These are phyloP conservation scores for Trinorchestia longiramus DNA, from an alignment of 1,140 invertebrate species.

Conservation along the genomic window DNA sequence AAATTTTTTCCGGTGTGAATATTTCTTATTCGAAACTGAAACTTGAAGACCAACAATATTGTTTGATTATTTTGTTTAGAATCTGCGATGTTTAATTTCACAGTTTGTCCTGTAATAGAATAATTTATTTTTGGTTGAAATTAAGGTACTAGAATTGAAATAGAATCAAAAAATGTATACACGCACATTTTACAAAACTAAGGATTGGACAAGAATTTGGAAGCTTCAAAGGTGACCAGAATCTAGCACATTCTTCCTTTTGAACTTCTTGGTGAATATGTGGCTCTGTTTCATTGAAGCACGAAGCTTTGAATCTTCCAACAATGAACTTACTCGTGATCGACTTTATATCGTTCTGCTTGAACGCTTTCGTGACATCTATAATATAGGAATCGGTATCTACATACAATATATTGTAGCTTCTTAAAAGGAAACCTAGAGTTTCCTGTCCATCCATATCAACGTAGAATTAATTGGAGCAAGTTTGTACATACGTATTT, in stretches of 20 bases:
- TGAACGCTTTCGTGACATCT: not conserved
- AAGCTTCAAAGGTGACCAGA: not conserved
- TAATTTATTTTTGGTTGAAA: too few species aligned
- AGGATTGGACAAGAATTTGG: not conserved
- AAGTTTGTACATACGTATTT: slow-evolving; percentile 24
- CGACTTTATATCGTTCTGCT: not conserved
- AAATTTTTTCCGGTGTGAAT: too few species aligned
- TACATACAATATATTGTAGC: not conserved
- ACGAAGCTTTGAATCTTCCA: not conserved
- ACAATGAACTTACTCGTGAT: not conserved
- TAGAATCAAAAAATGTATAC: not conserved
- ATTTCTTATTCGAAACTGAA: too few species aligned
- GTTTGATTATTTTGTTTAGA: too few species aligned
- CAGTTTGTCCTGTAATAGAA: too few species aligned
- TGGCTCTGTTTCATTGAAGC: not conserved
- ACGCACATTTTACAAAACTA: not conserved
- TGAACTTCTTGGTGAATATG: not conserved
- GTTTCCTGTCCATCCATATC: slow-evolving; percentile 46
- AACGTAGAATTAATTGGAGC: not conserved
- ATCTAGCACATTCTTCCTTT: not conserved
- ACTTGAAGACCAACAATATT: too few species aligned
- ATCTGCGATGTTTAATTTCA: too few species aligned
- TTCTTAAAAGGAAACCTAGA: slow-evolving; percentile 20
- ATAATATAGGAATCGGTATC: not conserved
- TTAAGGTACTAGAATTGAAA: not conserved